Conservation (phyloP, 2,797 vertebrate species). For the Pogoniulus pusillus region DNA sequence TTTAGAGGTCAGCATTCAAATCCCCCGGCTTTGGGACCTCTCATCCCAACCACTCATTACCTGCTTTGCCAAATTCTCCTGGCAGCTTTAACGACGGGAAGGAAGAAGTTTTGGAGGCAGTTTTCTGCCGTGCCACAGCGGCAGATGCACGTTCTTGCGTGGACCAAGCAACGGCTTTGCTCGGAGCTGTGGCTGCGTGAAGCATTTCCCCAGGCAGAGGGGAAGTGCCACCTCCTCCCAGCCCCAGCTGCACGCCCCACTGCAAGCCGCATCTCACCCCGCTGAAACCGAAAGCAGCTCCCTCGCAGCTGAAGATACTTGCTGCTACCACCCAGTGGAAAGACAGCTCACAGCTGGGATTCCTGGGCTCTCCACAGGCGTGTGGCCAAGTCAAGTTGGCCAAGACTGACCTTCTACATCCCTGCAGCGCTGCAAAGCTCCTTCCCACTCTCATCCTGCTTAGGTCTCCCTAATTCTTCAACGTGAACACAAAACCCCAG, state of each 20-base stretch:
- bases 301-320: not conserved
- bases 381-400: not conserved
- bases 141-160: accelerated
- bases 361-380: not conserved
- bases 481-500: not conserved
- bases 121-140: accelerated
- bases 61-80: not conserved
- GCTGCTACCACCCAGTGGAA: conserved; percentile 55
- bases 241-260: not conserved
- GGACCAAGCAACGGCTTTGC: not conserved
- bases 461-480: not conserved
- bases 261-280: not conserved
- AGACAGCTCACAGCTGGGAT: not conserved
- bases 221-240: not conserved
- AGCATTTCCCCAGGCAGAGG: not conserved
- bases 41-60: not conserved
- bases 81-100: accelerated
- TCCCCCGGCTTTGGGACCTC: not conserved
- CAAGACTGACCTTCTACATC: not conserved
- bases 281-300: not conserved
- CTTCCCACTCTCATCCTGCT: not conserved
- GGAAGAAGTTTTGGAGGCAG: not conserved
- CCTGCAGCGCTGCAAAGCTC: not conserved
- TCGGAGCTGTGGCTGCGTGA: accelerated
- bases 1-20: not conserved